These are phyloP conservation scores for Drosophila pseudoobscura DNA, from an alignment of 1,140 invertebrate genomes.

Conservation along the genomic window DNA sequence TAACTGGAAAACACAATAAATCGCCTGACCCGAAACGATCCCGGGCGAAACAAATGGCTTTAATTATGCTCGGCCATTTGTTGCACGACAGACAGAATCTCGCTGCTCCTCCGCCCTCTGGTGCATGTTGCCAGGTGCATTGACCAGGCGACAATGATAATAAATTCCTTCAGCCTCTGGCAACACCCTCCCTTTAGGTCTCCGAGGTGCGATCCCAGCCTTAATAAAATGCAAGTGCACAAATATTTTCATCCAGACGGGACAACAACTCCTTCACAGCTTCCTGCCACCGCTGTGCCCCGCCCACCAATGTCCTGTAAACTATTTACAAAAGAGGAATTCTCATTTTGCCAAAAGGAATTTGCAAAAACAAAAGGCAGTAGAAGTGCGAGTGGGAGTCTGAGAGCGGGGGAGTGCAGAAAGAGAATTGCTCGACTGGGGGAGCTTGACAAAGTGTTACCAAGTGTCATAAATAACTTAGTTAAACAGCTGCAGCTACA, in stretches of 20 bases:
- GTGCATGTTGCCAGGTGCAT: constrained; percentile 54
- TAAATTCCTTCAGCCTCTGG: constrained; percentile 55
- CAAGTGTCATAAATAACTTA: constrained; percentile 75
- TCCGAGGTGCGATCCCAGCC: constrained; percentile 3
- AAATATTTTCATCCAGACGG: constrained; percentile 60
- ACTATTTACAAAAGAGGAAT: constrained; percentile 65
- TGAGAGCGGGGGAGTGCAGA: constrained; percentile 4
- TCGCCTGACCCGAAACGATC: constrained; percentile 58
- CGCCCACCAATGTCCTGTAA: constrained; percentile 26
- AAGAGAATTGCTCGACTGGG: neutral
- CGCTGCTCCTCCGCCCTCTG: neutral
- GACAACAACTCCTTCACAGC: constrained; percentile 33
- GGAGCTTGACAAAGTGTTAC: constrained; percentile 46
- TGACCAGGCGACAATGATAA: constrained; percentile 71
- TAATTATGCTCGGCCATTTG: constrained; percentile 68
- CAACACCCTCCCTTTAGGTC: neutral
- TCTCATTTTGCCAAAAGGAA: constrained; percentile 77
- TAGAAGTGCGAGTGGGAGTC: neutral
- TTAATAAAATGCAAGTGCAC: constrained; percentile 65
- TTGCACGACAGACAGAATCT: constrained; percentile 35
- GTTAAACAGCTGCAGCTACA: constrained; percentile 70
- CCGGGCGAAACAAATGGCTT: constrained; percentile 70
- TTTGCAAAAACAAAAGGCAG: constrained; percentile 62
- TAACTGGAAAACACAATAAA: constrained; percentile 73
- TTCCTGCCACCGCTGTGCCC: neutral